Evolutionary conservation across 2,888 invertebrate genomes (phyloP).

Genomic region (Cantharis flavilabris): DNA sequence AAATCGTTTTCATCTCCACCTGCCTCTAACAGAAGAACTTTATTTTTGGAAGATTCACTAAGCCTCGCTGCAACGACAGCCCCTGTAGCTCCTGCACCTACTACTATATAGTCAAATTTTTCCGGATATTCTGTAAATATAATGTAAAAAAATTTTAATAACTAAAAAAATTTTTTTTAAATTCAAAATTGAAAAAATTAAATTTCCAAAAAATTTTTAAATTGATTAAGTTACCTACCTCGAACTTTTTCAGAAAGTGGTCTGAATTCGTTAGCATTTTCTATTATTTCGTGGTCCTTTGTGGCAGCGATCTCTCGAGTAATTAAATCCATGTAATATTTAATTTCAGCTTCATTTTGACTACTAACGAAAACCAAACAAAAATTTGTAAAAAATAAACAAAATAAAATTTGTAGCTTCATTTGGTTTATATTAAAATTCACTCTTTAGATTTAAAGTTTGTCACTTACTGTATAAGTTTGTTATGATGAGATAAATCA

Average conservation of each 20-base stretch:
- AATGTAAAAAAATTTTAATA: neutral
- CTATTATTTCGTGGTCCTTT: neutral
- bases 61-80: conserved; percentile 68
- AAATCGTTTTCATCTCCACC: conserved; percentile 46
- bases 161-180: no score
- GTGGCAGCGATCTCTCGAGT: neutral
- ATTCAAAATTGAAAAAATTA: no score
- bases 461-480: no score
- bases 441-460: no score
- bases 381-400: neutral
- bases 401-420: neutral
- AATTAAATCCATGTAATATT: neutral
- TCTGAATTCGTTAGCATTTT: neutral
- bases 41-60: conserved; percentile 67
- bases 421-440: neutral
- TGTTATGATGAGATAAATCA: no score
- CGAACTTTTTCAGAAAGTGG: neutral
- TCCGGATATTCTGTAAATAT: neutral
- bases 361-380: neutral
- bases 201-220: no score
- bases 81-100: conserved; percentile 69
- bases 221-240: neutral
- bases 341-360: neutral
- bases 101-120: conserved; percentile 68
- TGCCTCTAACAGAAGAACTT: conserved; percentile 69